A percentile compares a stretch with the other conserved stretches of the same genome.
These are phyloP conservation scores for Villa cingulata DNA, from an alignment of 2,888 invertebrate species.

Conservation along the genomic window DNA sequence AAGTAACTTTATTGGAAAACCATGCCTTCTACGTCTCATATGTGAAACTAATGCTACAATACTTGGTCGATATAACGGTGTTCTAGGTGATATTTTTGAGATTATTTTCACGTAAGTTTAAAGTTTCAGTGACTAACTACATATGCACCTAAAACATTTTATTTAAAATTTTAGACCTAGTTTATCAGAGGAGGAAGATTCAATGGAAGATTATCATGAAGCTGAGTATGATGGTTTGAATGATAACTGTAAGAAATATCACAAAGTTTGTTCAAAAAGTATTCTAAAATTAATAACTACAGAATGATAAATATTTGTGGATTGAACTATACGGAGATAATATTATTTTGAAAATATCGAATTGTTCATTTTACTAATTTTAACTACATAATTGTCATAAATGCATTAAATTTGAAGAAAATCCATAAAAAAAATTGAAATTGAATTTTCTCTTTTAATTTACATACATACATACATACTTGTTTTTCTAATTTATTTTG, in stretches of 20 bases:
- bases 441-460: no score
- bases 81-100: constrained; percentile 51
- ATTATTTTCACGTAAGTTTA: constrained; percentile 55
- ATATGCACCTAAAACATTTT: no score
- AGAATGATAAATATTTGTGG: no score
- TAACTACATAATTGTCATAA: no score
- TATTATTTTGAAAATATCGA: no score
- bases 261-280: constrained; percentile 39
- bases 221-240: constrained; percentile 43
- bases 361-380: no score
- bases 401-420: no score
- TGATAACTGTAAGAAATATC: constrained; percentile 40
- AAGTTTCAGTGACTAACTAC: no score
- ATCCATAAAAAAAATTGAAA: no score
- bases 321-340: no score
- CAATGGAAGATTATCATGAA: constrained; percentile 41
- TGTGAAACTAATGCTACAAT: constrained; percentile 45
- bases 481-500: no score
- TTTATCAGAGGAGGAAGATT: constrained; percentile 41
- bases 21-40: constrained; percentile 50
- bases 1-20: constrained; percentile 40
- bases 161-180: constrained; percentile 40
- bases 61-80: constrained; percentile 40
- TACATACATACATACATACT: no score
- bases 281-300: constrained; percentile 41